A percentile compares a stretch with the other conserved stretches of the same genome.
Conservation (phyloP, 2,113 vertebrate species). For the Patagioenas fasciata region DNA sequence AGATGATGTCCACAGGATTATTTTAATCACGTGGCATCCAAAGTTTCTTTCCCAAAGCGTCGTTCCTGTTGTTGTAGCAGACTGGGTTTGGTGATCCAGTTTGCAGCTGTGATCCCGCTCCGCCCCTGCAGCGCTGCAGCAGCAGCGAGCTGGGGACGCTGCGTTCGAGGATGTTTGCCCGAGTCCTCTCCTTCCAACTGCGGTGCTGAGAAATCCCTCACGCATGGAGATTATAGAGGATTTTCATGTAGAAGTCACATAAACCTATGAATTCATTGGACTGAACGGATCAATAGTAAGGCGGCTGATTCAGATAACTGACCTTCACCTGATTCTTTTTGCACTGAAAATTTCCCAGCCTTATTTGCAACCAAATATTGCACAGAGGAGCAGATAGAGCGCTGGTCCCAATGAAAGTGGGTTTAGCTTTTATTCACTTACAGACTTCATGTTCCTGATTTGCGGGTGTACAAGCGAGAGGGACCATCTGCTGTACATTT, state of each 20-base stretch:
- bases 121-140: neutral
- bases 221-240: neutral
- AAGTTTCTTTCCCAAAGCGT: neutral
- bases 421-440: neutral
- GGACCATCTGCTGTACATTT: slow-evolving; percentile 6
- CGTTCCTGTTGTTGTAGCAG: neutral
- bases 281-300: neutral
- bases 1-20: neutral
- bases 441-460: neutral
- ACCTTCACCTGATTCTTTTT: neutral
- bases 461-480: neutral
- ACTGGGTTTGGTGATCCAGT: neutral
- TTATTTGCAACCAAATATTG: neutral
- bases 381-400: neutral
- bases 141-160: neutral
- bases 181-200: neutral
- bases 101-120: neutral
- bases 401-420: neutral
- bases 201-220: neutral
- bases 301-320: neutral
- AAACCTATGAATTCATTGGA: neutral
- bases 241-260: neutral
- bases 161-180: neutral
- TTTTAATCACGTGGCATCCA: neutral
- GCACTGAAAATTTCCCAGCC: neutral